phyloP scores from a whole-genome alignment of 2,888 invertebrate species.

The Serripes groenlandicus region DNA sequence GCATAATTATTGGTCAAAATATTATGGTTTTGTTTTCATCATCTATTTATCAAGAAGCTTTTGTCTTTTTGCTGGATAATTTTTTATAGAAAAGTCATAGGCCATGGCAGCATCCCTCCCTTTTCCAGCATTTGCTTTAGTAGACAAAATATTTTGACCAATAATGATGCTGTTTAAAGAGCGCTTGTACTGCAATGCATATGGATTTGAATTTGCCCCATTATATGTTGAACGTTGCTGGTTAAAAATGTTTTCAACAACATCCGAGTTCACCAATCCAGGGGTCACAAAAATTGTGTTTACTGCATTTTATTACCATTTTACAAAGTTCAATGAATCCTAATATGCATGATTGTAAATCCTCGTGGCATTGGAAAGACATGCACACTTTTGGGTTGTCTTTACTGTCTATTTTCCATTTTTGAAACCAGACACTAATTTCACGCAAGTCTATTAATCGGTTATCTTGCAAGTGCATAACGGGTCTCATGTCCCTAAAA shows the following conservation, averaged over 20 bases:
- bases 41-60: too few species aligned
- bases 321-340: conserved; percentile 11
- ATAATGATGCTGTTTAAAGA: conserved; percentile 30
- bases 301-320: background rate
- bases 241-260: conserved; percentile 40
- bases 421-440: conserved; percentile 29
- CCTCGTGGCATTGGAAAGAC: conserved; percentile 35
- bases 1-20: too few species aligned
- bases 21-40: too few species aligned
- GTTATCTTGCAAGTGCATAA: conserved; percentile 11
- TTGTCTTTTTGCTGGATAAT: background rate
- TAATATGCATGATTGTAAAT: conserved; percentile 18
- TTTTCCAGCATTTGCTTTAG: conserved; percentile 36
- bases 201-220: conserved; percentile 42
- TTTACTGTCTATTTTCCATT: conserved; percentile 18
- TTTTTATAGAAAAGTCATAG: background rate
- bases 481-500: conserved; percentile 38
- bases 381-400: conserved; percentile 16
- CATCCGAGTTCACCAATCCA: conserved; percentile 31
- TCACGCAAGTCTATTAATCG: background rate
- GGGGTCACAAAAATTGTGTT: conserved; percentile 15
- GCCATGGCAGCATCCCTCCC: conserved; percentile 7
- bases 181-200: conserved; percentile 27
- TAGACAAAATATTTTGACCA: conserved; percentile 19
- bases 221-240: conserved; percentile 39